Evolutionary conservation across 2,113 vertebrate species (phyloP), one percentile per base, ranked within the genome.

Genomic region (Corythaeola cristata): DNA sequence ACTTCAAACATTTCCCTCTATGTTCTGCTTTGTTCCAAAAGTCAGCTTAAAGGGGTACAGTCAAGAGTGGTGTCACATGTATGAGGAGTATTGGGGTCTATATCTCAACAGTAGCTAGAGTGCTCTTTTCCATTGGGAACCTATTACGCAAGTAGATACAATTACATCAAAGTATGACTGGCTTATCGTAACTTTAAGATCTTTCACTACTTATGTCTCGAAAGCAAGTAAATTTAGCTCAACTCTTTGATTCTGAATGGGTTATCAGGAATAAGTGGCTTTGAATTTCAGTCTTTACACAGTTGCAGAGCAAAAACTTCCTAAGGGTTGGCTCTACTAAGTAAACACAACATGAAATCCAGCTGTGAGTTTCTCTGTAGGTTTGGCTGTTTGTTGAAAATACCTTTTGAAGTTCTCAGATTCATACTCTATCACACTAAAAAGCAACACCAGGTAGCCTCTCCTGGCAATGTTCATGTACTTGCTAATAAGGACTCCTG

Each of bases 281-380:
- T 90, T 89, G 85, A 92, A 85, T 95, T 82, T 88, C 53, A 67
- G 53, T 91, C 77, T 87, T 89, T 37, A 35, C 55, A 45, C 28
- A 66, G 35, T 44, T 66, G 59, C 33, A 94, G 84, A 89, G 66
- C 11, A 89, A 91, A 94, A 82, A 35, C 56, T 88, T 95, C 87
- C 84, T 87, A 73, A 72, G 76, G 66, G 37, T 85, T 87, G 84
- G 22, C 41, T 85, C 37, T 89, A 37, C 76, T 92, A 93, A 90
- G 92, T 68, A 95, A 95, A 82, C 76, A 87, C 69, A 95, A 85
- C 92, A 73, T 74, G 78, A 92, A 93, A 92, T 93, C 89, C 80
- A 92, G 53, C 90, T 93, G 90, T 89, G 92, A 96, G 30, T 72
- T 56, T 62, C 83, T 93, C 76, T 75, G 73, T 87, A 89, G 60